Conservation (phyloP, 2,113 vertebrate species). For the Athene cunicularia region DNA sequence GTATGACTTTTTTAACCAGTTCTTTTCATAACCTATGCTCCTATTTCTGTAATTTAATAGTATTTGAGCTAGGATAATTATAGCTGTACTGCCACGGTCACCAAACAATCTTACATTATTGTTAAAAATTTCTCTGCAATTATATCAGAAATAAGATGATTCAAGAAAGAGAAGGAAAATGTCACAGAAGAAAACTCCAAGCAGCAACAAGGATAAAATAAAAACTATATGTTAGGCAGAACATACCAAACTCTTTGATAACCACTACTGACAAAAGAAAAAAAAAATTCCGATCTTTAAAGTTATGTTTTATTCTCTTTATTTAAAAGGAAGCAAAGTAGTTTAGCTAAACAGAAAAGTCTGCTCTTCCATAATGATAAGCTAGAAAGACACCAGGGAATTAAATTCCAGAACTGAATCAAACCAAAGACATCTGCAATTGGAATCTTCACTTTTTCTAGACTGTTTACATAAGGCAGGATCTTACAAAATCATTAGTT, state of each 20-base stretch:
- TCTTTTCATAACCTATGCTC: not conserved
- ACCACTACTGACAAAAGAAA: not conserved
- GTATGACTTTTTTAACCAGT: not conserved
- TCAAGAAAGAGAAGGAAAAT: not conserved
- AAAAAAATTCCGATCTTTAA: not conserved
- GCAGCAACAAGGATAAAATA: not conserved
- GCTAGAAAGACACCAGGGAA: not conserved
- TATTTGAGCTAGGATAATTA: not conserved
- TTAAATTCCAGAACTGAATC: not conserved
- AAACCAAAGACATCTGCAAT: rapidly evolving
- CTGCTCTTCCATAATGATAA: not conserved
- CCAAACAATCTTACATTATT: not conserved
- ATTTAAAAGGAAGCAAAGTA: not conserved
- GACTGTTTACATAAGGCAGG: not conserved
- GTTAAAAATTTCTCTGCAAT: not conserved
- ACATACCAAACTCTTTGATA: not conserved
- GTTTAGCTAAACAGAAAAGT: not conserved
- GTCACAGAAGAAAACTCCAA: not conserved
- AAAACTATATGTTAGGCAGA: not conserved
- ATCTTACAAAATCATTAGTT: not conserved
- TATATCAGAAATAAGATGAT: not conserved
- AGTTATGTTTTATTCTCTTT: not conserved
- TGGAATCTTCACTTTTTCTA: not conserved
- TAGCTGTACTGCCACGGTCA: not conserved
- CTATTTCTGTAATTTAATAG: not conserved